Conservation (phyloP, 2,113 vertebrate genomes). For the Psammodynastes pulverulentus region DNA sequence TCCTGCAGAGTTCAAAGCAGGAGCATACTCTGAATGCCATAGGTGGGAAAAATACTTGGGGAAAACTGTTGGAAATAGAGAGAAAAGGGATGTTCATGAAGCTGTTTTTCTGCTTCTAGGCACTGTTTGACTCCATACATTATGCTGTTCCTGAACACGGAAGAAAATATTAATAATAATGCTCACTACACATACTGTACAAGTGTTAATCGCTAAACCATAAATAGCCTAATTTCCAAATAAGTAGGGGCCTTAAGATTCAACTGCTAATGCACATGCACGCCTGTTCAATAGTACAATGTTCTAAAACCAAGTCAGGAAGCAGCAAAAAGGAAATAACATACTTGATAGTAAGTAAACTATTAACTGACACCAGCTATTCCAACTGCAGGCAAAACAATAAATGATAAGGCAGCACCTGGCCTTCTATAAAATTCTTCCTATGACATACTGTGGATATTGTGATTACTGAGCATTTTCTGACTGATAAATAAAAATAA, state of each 20-base stretch:
- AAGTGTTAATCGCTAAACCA: conserved; percentile 17
- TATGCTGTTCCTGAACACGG: not conserved
- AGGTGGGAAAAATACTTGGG: not conserved
- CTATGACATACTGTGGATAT: conserved; percentile 46
- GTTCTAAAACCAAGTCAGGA: conserved; percentile 45
- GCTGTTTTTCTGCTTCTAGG: not conserved
- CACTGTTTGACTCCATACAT: not conserved
- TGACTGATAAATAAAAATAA: conserved; percentile 51
- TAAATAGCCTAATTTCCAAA: conserved; percentile 13
- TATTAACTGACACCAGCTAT: conserved; percentile 73
- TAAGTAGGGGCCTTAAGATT: conserved; percentile 26
- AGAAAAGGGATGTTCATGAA: not conserved
- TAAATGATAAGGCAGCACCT: conserved; percentile 76
- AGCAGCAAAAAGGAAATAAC: conserved; percentile 61
- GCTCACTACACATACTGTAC: not conserved
- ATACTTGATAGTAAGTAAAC: conserved; percentile 69
- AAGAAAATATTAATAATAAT: not conserved
- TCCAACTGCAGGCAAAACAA: conserved; percentile 69
- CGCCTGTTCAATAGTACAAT: conserved; percentile 18
- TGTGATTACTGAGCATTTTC: conserved; percentile 38
- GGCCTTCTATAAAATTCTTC: conserved; percentile 72
- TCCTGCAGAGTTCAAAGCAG: not conserved
- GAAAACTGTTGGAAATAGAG: not conserved
- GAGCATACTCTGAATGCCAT: not conserved
- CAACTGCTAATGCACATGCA: conserved; percentile 35